Conservation (phyloP, 2,113 vertebrate genomes). For the Poecilia latipinna region DNA sequence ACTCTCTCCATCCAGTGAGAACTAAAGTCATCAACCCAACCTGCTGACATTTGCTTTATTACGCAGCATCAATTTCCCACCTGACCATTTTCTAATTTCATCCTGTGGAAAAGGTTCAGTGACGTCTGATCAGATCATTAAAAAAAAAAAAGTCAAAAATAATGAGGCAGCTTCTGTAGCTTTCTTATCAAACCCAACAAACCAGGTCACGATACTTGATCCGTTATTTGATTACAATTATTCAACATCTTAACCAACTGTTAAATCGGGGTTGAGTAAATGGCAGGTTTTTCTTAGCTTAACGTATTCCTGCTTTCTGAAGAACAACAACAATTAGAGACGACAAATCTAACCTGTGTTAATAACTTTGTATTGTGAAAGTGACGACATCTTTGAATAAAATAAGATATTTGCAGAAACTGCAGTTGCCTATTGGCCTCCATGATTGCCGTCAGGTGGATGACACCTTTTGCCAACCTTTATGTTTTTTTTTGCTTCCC, state of each 20-base stretch:
- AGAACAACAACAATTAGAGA: background rate
- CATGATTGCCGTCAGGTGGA: background rate
- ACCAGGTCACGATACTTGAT: background rate
- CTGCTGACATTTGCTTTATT: background rate
- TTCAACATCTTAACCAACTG: background rate
- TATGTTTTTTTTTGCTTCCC: background rate
- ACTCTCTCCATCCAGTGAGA: background rate
- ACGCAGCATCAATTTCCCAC: background rate
- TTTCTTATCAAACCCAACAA: background rate
- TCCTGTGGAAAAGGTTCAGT: background rate
- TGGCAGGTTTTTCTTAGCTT: background rate
- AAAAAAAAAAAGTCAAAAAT: too few relatives aligned
- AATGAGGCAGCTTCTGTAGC: too few relatives aligned
- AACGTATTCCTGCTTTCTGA: background rate
- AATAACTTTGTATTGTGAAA: background rate
- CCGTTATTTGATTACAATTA: background rate
- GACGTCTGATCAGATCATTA: background rate
- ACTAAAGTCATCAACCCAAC: background rate
- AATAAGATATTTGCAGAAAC: too few relatives aligned
- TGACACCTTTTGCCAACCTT: background rate
- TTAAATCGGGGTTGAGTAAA: background rate
- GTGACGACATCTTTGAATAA: too few relatives aligned
- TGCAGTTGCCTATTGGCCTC: background rate
- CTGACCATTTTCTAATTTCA: background rate
- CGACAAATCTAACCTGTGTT: background rate